phyloP scores from a whole-genome alignment of 2,113 vertebrate genomes.

The Sander vitreus region DNA sequence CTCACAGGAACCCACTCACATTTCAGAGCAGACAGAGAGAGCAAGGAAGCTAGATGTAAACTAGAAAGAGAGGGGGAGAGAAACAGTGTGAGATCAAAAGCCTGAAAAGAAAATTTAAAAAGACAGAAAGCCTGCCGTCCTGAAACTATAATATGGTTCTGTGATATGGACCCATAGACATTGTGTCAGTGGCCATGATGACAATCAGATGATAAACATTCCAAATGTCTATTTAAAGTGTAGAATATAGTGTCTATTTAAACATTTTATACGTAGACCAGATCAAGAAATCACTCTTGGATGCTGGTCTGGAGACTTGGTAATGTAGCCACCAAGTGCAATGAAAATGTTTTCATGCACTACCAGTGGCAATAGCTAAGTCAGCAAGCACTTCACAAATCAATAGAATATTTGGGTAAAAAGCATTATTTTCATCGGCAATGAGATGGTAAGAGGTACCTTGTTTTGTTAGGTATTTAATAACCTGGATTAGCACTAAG shows the following conservation, averaged over 20 bases:
- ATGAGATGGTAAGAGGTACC: not conserved
- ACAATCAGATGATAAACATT: not conserved
- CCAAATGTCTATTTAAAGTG: not conserved
- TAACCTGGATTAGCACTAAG: slow-evolving; percentile 27
- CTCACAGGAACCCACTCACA: slow-evolving; percentile 65
- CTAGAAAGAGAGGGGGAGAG: slow-evolving; percentile 16
- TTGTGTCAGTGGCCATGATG: not conserved
- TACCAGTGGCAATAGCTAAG: not conserved
- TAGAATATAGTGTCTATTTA: not conserved
- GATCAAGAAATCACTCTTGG: too few relatives aligned
- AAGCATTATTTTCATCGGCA: not conserved
- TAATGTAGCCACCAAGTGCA: not conserved
- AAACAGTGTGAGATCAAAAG: slow-evolving; percentile 55
- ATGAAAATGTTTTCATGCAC: not conserved
- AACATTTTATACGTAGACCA: not conserved
- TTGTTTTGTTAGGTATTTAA: slow-evolving; percentile 12
- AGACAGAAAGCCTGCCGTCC: slow-evolving; percentile 6
- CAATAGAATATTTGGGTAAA: not conserved
- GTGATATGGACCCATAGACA: slow-evolving; percentile 18
- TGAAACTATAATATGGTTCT: slow-evolving; percentile 31
- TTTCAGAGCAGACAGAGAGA: slow-evolving; percentile 56
- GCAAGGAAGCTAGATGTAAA: slow-evolving; percentile 39
- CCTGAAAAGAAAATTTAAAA: slow-evolving; percentile 30
- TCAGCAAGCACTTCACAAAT: not conserved
- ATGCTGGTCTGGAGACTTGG: too few relatives aligned